These are phyloP conservation scores for Pteropus alecto DNA, from an alignment of 2,113 vertebrate species.

Conservation along the genomic window DNA sequence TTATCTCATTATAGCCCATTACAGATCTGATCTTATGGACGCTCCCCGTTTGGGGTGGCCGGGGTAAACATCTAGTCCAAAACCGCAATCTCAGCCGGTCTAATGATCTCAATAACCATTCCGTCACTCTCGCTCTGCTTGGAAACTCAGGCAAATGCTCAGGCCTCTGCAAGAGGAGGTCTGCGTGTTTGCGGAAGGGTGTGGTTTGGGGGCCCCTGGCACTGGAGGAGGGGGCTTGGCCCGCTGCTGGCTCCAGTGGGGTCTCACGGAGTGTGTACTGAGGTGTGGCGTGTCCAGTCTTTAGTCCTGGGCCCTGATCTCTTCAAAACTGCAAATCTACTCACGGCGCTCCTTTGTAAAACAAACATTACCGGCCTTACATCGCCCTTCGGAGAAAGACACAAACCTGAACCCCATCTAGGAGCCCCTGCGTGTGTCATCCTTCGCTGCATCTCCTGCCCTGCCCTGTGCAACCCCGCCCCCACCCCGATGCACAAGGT, in stretches of 20 bases:
- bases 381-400: background rate
- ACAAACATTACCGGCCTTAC: background rate
- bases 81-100: background rate
- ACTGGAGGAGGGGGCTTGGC: background rate
- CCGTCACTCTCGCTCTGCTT: background rate
- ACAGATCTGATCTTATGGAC: background rate
- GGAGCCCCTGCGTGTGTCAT: background rate
- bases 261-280: background rate
- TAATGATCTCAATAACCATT: background rate
- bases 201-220: background rate
- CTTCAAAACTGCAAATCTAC: background rate
- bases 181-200: background rate
- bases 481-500: background rate
- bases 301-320: background rate
- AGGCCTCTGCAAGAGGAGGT: background rate
- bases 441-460: background rate
- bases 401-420: background rate
- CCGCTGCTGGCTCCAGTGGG: background rate
- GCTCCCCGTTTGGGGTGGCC: background rate
- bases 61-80: background rate
- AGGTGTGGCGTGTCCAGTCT: background rate
- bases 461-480: too few species aligned
- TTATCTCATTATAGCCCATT: background rate
- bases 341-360: background rate
- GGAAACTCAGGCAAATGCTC: background rate